These are phyloP conservation scores for Philereme vetulata DNA, from an alignment of 2,888 invertebrate species.

Conservation along the genomic window DNA sequence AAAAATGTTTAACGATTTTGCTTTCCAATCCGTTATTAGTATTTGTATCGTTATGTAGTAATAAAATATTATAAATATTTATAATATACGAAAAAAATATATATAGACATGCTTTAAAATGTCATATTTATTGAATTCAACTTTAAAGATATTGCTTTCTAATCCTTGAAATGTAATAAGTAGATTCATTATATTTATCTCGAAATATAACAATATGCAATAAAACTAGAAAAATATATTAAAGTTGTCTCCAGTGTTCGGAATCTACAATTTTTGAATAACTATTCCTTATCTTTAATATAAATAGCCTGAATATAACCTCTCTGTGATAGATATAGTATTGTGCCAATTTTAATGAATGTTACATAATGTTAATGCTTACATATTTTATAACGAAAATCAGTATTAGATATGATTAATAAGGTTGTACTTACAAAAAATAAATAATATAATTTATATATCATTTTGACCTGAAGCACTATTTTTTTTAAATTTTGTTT, in stretches of 20 bases:
- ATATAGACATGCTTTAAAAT: no score
- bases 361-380: neutral
- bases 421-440: no score
- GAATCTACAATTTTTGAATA: slow-evolving; percentile 1
- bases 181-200: neutral
- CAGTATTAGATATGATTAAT: neutral
- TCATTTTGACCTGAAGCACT: no score
- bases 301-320: slow-evolving; percentile 13
- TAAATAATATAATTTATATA: no score
- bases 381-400: neutral
- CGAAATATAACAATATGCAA: neutral
- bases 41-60: no score
- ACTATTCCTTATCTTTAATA: neutral
- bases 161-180: neutral
- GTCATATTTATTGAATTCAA: no score
- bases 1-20: no score
- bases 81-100: no score
- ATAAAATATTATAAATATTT: no score
- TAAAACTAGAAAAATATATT: neutral
- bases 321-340: slow-evolving; percentile 22
- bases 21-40: no score
- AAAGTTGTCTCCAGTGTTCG: slow-evolving; percentile 1
- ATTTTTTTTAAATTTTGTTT: no score
- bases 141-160: neutral
- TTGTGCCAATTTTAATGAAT: slow-evolving; percentile 14